These are phyloP conservation scores for Sciurus niger DNA, from an alignment of 2,113 vertebrate species.

Conservation along the genomic window DNA sequence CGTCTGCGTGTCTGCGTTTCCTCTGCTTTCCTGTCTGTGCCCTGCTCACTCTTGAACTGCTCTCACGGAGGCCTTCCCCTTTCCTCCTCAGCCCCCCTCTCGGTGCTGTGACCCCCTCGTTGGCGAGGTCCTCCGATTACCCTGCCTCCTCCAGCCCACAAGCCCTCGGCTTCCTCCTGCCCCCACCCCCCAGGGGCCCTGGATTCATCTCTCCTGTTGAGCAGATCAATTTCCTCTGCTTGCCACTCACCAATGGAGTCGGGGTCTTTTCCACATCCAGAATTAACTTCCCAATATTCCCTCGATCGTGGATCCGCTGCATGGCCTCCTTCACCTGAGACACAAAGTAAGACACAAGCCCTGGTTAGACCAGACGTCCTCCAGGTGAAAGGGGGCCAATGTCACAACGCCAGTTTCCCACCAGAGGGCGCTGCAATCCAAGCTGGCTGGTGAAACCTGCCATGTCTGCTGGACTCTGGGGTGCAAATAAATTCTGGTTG, in stretches of 20 bases:
- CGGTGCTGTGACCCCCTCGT: not conserved
- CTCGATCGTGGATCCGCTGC: slow-evolving; percentile 99
- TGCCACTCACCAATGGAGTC: slow-evolving; percentile 94
- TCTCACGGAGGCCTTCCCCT: not conserved
- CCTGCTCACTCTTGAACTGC: not conserved
- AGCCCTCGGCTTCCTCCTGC: not conserved
- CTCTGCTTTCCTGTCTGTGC: not conserved
- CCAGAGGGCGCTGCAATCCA: slow-evolving; percentile 44
- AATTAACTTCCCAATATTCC: slow-evolving; percentile 98
- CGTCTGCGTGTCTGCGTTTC: no score
- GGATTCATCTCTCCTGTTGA: not conserved
- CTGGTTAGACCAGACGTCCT: not conserved
- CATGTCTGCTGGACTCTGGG: rapidly evolving
- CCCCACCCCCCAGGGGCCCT: no score
- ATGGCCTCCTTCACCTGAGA: slow-evolving; percentile 98
- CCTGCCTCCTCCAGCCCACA: not conserved
- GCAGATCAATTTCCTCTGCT: not conserved
- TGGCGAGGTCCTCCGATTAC: not conserved
- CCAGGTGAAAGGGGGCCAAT: not conserved
- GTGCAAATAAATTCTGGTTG: not conserved
- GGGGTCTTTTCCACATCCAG: slow-evolving; percentile 98
- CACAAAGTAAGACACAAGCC: not conserved
- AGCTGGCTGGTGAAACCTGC: rapidly evolving
- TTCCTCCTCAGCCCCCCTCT: not conserved
- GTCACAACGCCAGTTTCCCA: rapidly evolving